Base-by-base conservation (phyloP, 2,888 invertebrate species). In the Papilio protenor region DNA sequence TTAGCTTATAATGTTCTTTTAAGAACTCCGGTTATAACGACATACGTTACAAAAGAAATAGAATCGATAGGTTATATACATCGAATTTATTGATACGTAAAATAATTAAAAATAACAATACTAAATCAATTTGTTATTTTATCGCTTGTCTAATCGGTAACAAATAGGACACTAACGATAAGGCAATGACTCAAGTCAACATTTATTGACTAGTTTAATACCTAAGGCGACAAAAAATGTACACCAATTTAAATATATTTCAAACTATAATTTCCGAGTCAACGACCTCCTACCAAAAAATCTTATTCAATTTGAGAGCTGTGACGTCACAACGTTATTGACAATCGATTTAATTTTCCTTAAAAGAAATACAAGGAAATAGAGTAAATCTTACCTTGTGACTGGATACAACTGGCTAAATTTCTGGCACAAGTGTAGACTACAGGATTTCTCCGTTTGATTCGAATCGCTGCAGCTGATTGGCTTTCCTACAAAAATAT, bases 361-460 rank as follows among this genome's bases (percentile, higher is more conserved):
- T 10, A 57, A 57, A 55, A 57, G 10, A n/a, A 40, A 16, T 3
- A 16, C 16, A 18, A 40, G 18, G 49, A 64, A 59, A 74, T 73
- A 57, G 77, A 77, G 75, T 79, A 76, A 76, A 78, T 81, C 89
- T 91, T 83, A 95, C 95, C 95, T 96, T 73, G 97, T 97, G 40
- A 96, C 96, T 10, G 98, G 98, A 91, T 97, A 97, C 72, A 98
- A 92, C 84, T 97, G 97, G 87, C 96, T 97, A 89, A 98, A 98
- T 87, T 97, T 97, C 91, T 98, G 98, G 81, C 97, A 97, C 83
- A 99, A 92, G 91, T 98, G 98, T 70, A 98, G 93, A 33, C 98
- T 98, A 91, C 98, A 98, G 10, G 96, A 96, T 81, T 96, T 95
- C 73, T 94, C 95, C 4, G 47, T 69, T 66, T 76, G 75, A n/a